These are phyloP conservation scores for Plecotus auritus DNA, from an alignment of 2,113 vertebrate genomes.

Conservation along the genomic window DNA sequence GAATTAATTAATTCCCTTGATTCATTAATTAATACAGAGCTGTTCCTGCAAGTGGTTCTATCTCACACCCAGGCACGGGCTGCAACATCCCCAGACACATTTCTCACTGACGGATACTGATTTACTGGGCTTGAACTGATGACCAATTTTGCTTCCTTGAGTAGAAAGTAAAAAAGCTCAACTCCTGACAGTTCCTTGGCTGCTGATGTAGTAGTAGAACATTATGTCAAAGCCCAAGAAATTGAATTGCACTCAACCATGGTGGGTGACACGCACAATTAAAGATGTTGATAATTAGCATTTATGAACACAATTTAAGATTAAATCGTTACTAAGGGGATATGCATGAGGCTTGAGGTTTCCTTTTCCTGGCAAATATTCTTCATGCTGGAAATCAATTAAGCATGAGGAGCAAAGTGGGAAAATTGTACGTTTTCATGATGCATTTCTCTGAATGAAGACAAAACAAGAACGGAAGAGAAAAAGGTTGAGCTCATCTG, in stretches of 20 bases:
- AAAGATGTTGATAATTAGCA: slow-evolving; percentile 45
- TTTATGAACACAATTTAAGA: slow-evolving; percentile 32
- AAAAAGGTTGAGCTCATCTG: background rate
- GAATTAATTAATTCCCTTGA: background rate
- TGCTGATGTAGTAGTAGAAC: background rate
- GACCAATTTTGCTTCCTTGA: background rate
- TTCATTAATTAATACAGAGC: slow-evolving; percentile 2
- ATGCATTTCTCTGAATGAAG: slow-evolving; percentile 19
- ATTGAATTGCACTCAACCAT: background rate
- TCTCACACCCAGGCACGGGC: background rate
- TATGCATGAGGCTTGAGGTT: background rate
- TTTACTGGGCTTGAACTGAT: background rate
- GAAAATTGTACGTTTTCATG: slow-evolving; percentile 38
- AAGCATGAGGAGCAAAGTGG: background rate
- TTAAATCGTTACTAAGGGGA: slow-evolving; percentile 43
- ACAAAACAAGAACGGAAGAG: background rate
- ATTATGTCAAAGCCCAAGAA: slow-evolving; percentile 45
- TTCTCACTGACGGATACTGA: background rate
- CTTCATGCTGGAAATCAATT: slow-evolving; percentile 39
- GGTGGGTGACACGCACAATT: background rate
- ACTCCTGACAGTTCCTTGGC: background rate
- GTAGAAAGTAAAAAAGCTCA: background rate
- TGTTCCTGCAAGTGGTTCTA: background rate
- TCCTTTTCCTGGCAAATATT: background rate
- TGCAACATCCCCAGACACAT: background rate